A percentile compares a stretch with the other conserved stretches of the same genome.
phyloP scores from a whole-genome alignment of 2,113 vertebrate species.

The Tiliqua scincoides region DNA sequence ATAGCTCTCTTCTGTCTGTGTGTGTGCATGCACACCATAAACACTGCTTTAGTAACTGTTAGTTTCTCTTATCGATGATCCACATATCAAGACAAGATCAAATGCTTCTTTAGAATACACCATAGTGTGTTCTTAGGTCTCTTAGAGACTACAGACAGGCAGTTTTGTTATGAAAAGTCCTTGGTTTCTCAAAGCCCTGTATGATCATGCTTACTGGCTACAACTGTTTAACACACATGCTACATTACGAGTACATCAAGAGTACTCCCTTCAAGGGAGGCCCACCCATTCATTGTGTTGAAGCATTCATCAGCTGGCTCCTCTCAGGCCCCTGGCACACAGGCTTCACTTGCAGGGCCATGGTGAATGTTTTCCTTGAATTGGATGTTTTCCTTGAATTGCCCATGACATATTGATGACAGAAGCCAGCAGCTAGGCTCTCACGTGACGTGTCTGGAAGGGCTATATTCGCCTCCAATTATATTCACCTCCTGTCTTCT shows the following conservation, averaged over 20 bases:
- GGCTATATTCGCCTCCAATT: background rate
- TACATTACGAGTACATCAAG: background rate
- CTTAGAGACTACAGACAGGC: background rate
- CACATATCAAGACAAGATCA: background rate
- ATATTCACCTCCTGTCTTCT: too few relatives aligned
- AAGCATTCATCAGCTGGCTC: background rate
- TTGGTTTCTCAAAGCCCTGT: background rate
- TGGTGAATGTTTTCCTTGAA: background rate
- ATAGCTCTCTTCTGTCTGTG: background rate
- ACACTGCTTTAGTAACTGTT: constrained; percentile 33
- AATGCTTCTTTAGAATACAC: background rate
- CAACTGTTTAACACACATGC: too few relatives aligned
- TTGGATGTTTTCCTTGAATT: background rate
- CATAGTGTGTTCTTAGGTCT: constrained; percentile 30
- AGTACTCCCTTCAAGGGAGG: background rate
- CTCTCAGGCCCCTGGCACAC: background rate
- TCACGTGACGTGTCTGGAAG: background rate
- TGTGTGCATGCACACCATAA: background rate
- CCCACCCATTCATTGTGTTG: background rate
- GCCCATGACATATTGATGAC: background rate
- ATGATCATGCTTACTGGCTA: background rate
- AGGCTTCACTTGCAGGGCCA: background rate
- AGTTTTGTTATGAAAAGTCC: background rate
- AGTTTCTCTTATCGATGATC: background rate
- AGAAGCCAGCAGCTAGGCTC: background rate